These are phyloP conservation scores for Sogatella furcifera DNA, from an alignment of 1,140 invertebrate genomes.

Conservation along the genomic window DNA sequence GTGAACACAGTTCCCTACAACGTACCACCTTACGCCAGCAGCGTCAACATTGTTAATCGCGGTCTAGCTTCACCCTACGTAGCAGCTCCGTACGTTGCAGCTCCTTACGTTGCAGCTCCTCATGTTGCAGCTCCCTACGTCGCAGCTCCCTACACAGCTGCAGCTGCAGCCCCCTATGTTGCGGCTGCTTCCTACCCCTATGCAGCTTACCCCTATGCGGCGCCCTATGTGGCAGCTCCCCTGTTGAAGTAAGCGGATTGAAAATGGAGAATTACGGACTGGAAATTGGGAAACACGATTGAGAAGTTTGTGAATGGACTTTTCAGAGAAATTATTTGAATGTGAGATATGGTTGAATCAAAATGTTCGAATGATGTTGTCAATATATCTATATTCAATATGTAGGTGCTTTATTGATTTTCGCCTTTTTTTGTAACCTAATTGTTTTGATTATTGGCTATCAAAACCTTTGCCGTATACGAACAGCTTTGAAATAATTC, in stretches of 20 bases:
- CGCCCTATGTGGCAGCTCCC: slow-evolving; percentile 25
- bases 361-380: too few species aligned
- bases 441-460: too few species aligned
- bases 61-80: slow-evolving; percentile 26
- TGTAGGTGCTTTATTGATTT: too few species aligned
- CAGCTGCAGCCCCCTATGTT: slow-evolving; percentile 25
- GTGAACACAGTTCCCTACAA: slow-evolving; percentile 13
- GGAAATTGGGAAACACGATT: too few species aligned
- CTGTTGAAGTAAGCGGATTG: neutral
- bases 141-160: slow-evolving; percentile 24
- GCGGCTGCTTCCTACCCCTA: slow-evolving; percentile 9
- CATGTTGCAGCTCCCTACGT: slow-evolving; percentile 24
- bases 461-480: too few species aligned
- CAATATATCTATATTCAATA: too few species aligned
- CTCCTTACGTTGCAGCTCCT: slow-evolving; percentile 20
- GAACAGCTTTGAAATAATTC: too few species aligned
- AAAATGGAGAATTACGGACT: neutral
- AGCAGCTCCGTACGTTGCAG: slow-evolving; percentile 17
- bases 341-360: too few species aligned
- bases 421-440: too few species aligned
- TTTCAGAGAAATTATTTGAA: too few species aligned
- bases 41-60: slow-evolving; percentile 6
- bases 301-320: too few species aligned
- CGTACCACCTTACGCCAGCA: slow-evolving; percentile 9
- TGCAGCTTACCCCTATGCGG: slow-evolving; percentile 26